Percentiles rank a stretch among this genome's conserved stretches.
phyloP scores from a whole-genome alignment of 2,888 invertebrate species.

The Eristalinus sepulchralis region DNA sequence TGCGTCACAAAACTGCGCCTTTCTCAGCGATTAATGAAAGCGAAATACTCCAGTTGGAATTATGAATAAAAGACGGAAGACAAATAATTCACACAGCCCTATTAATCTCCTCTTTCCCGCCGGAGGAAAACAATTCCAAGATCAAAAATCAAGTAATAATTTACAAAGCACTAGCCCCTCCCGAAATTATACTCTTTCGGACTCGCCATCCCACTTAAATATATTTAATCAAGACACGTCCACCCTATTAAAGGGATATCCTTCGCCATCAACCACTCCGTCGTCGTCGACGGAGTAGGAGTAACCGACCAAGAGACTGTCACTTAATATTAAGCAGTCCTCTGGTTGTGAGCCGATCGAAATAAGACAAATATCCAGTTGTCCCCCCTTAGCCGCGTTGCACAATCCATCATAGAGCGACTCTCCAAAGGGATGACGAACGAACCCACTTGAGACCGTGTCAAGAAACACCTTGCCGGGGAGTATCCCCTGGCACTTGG shows the following conservation, averaged over 20 bases:
- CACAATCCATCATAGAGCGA: background rate
- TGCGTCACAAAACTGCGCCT: background rate
- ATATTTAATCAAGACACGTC: constrained; percentile 55
- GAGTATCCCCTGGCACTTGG: constrained; percentile 23
- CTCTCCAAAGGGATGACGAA: background rate
- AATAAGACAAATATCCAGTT: constrained; percentile 21
- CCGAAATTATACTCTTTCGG: background rate
- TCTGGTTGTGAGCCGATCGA: constrained; percentile 17
- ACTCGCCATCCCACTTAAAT: background rate
- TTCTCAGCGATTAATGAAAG: background rate
- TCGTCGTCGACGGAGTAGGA: background rate
- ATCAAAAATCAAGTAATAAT: constrained; percentile 26
- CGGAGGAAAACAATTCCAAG: constrained; percentile 4
- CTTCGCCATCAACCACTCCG: constrained; percentile 21
- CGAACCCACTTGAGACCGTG: background rate
- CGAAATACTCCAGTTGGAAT: background rate
- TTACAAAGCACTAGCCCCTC: constrained; percentile 6
- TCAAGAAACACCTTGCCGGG: background rate
- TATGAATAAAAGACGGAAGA: background rate
- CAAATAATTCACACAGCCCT: background rate
- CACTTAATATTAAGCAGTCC: constrained; percentile 29
- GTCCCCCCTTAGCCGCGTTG: background rate
- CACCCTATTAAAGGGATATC: constrained; percentile 44
- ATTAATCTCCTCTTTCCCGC: constrained; percentile 29
- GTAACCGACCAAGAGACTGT: constrained; percentile 2